phyloP scores from a whole-genome alignment of 2,113 vertebrate species.

The Gallinago media region DNA sequence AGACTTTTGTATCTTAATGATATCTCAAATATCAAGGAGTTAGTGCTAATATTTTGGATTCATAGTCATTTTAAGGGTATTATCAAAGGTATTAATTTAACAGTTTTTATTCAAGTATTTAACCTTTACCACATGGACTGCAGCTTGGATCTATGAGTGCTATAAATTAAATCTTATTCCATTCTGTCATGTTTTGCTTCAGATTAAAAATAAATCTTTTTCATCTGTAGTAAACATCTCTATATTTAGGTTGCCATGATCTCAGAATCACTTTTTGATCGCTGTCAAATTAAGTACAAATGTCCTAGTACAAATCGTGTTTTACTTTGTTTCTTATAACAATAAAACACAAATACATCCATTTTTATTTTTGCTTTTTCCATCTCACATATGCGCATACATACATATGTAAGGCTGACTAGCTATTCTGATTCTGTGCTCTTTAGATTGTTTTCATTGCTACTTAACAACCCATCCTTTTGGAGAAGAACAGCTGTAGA shows the following conservation, averaged over 20 bases:
- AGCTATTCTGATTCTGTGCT: neutral
- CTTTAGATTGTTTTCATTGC: neutral
- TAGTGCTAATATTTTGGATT: neutral
- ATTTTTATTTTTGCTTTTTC: neutral
- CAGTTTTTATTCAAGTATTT: neutral
- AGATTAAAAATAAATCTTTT: conserved; percentile 3
- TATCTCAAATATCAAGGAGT: neutral
- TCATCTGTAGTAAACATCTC: neutral
- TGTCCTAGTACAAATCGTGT: neutral
- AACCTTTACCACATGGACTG: neutral
- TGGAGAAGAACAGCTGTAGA: neutral
- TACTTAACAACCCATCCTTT: neutral
- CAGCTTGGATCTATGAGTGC: neutral
- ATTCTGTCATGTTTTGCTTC: neutral
- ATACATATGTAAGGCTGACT: neutral
- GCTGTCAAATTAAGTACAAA: neutral
- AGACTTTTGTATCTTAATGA: neutral
- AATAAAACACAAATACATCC: neutral
- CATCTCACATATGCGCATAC: neutral
- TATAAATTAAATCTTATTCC: neutral
- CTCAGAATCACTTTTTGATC: neutral
- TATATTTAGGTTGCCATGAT: neutral
- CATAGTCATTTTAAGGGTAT: neutral
- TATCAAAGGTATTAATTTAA: neutral
- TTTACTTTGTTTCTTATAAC: neutral